Conservation (phyloP, 2,888 invertebrate genomes). For the Urechis unicinctus region DNA sequence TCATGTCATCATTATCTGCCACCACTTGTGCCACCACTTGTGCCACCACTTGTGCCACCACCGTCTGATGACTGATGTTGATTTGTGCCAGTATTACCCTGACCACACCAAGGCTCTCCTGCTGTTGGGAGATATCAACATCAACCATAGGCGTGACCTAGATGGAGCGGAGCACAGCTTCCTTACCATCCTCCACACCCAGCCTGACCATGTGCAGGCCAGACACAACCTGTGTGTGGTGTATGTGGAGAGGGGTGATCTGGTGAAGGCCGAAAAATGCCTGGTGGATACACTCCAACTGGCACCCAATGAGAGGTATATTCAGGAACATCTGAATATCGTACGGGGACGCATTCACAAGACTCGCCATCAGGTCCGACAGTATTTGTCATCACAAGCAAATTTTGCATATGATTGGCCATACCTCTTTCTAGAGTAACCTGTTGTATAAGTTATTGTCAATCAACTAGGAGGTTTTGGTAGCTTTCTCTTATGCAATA, state of each 20-base stretch:
- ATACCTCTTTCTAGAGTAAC: too few relatives aligned
- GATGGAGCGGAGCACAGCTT: constrained; percentile 94
- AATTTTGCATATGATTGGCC: too few relatives aligned
- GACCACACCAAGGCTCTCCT: constrained; percentile 92
- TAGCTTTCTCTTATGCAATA: too few relatives aligned
- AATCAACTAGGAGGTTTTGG: too few relatives aligned
- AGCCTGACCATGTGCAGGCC: constrained; percentile 59
- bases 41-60: too few relatives aligned
- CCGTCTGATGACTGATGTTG: too few relatives aligned
- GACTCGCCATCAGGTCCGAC: neutral
- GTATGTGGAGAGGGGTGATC: constrained; percentile 81
- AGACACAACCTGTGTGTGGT: constrained; percentile 94
- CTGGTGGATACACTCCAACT: constrained; percentile 66
- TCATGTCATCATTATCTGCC: too few relatives aligned
- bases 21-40: too few relatives aligned
- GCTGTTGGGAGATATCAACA: constrained; percentile 88
- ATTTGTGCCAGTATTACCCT: constrained; percentile 69
- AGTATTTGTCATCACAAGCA: too few relatives aligned
- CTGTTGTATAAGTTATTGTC: too few relatives aligned
- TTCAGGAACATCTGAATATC: constrained; percentile 80
- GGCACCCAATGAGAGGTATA: constrained; percentile 86
- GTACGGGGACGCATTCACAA: constrained; percentile 62
- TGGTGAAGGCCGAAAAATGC: constrained; percentile 79
- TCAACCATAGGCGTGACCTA: constrained; percentile 88
- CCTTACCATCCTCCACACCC: constrained; percentile 75